These are phyloP conservation scores for Drosophila oshimai DNA, from an alignment of 1,140 invertebrate species.

Conservation along the genomic window DNA sequence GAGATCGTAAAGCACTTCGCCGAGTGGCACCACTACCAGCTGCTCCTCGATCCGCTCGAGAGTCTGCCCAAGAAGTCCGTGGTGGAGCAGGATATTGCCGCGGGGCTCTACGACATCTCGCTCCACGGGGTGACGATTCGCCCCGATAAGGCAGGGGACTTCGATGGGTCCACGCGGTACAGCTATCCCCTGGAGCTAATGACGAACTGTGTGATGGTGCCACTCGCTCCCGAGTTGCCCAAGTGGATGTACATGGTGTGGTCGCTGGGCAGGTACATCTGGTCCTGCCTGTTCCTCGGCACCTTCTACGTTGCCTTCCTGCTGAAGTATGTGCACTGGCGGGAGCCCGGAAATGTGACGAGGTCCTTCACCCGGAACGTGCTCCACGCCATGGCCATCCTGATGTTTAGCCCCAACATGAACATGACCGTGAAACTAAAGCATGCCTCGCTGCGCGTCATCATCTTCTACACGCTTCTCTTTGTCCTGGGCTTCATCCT, in stretches of 20 bases:
- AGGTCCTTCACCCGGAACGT: slow-evolving; percentile 41
- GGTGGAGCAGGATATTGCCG: slow-evolving; percentile 26
- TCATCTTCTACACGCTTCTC: slow-evolving; percentile 58
- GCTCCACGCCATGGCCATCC: slow-evolving; percentile 47
- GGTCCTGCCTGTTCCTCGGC: slow-evolving; percentile 44
- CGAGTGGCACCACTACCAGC: slow-evolving; percentile 13
- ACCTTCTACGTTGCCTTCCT: slow-evolving; percentile 63
- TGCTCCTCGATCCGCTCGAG: slow-evolving; percentile 39
- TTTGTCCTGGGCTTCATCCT: slow-evolving; percentile 62
- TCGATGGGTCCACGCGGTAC: slow-evolving; percentile 2
- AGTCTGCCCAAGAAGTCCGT: slow-evolving; percentile 45
- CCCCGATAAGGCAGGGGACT: background rate
- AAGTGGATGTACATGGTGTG: slow-evolving; percentile 75
- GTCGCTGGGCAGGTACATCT: slow-evolving; percentile 67
- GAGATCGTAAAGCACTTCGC: slow-evolving; percentile 53
- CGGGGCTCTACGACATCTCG: slow-evolving; percentile 50
- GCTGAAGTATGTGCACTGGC: slow-evolving; percentile 50
- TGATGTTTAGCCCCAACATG: slow-evolving; percentile 68
- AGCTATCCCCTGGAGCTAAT: slow-evolving; percentile 63
- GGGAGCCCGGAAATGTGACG: slow-evolving; percentile 5
- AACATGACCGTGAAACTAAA: slow-evolving; percentile 55
- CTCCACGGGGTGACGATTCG: slow-evolving; percentile 44
- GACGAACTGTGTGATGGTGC: slow-evolving; percentile 73
- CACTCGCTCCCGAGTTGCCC: slow-evolving; percentile 67
- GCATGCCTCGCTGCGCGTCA: slow-evolving; percentile 27